Base-by-base conservation (phyloP, 2,888 invertebrate genomes). In the Ischnura elegans region DNA sequence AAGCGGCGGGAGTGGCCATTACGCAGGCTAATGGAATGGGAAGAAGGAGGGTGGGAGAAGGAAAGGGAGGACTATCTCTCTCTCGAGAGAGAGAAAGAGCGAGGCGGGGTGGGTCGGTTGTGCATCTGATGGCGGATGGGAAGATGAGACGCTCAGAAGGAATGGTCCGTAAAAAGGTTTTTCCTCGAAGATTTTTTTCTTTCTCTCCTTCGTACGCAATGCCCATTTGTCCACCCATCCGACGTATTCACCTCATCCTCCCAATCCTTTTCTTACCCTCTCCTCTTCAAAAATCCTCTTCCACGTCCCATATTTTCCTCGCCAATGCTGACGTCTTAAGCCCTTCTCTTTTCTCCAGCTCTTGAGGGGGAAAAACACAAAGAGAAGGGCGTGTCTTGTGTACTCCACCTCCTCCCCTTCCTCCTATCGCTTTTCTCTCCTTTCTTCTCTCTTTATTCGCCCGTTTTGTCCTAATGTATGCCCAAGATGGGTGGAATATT, bases 141-240 rank as follows among this genome's bases (percentile, higher is more conserved):
- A n/a, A 46, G 25, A 42, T 19, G 86, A 45, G 45, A 86, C 45
- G 25, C 76, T 76, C 76, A 36, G 36, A 61, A 76, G 43, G 86
- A 46, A 86, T 86, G 86, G 86, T 86, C 86, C 45, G 46, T 86
- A 86, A 86, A 86, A 76, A 76, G 76, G 76, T 76, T 76, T 61
- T 76, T 36, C 76, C 25, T 25, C 76, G 29, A 36, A 76, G 76
- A 76, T 76, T 76, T 36, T 36, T 76, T 36, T 36, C 76, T 16
- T 29, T 61, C 76, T 25, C n/a, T n/a, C 61, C n/a, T 36, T 76
- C 36, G 29, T 76, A 29, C 76, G 29, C 76, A 76, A 36, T 76
- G 6, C 76, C 76, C 76, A 76, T 76, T 76, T 76, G 76, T 76
- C 76, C 76, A 29, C 2, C 76, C 76, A 76, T 76, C 36, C 16